Percentiles rank a stretch among this genome's conserved stretches.
phyloP scores from a whole-genome alignment of 2,113 vertebrate species.

The Dromiciops gliroides region DNA sequence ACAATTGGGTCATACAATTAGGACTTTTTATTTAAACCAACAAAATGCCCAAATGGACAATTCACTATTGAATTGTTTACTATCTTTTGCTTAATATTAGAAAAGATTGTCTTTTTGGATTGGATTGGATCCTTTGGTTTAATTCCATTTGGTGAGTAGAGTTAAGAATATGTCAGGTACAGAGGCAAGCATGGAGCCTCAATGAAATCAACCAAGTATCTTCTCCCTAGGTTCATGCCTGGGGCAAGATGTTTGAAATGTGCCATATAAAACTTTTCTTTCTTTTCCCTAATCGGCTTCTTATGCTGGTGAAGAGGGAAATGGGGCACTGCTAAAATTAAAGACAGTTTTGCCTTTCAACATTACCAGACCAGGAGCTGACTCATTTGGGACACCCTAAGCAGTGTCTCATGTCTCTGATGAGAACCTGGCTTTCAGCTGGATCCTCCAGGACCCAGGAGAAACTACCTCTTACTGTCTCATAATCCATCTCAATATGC shows the following conservation, averaged over 20 bases:
- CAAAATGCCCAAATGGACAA: neutral
- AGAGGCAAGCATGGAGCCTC: constrained; percentile 27
- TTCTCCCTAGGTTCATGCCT: constrained; percentile 44
- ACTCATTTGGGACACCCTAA: constrained; percentile 63
- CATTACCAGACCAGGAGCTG: constrained; percentile 64
- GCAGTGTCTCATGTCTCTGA: constrained; percentile 40
- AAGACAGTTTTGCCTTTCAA: constrained; percentile 76
- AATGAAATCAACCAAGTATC: constrained; percentile 22
- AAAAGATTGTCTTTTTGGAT: constrained; percentile 18
- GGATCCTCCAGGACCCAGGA: constrained; percentile 53
- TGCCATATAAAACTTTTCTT: constrained; percentile 70
- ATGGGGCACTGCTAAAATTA: constrained; percentile 65
- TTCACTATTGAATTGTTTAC: neutral
- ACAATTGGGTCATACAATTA: neutral
- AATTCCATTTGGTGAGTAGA: constrained; percentile 34
- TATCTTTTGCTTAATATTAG: constrained; percentile 26
- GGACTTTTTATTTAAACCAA: neutral
- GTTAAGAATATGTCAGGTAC: constrained; percentile 57
- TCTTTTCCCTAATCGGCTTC: constrained; percentile 70
- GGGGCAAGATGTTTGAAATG: constrained; percentile 68
- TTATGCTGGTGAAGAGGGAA: constrained; percentile 65
- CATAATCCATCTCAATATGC: neutral
- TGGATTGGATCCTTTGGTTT: neutral
- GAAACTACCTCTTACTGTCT: neutral
- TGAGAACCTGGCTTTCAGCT: constrained; percentile 56